Evolutionary conservation across 2,888 invertebrate genomes (phyloP).

Genomic region (Belgica antarctica): DNA sequence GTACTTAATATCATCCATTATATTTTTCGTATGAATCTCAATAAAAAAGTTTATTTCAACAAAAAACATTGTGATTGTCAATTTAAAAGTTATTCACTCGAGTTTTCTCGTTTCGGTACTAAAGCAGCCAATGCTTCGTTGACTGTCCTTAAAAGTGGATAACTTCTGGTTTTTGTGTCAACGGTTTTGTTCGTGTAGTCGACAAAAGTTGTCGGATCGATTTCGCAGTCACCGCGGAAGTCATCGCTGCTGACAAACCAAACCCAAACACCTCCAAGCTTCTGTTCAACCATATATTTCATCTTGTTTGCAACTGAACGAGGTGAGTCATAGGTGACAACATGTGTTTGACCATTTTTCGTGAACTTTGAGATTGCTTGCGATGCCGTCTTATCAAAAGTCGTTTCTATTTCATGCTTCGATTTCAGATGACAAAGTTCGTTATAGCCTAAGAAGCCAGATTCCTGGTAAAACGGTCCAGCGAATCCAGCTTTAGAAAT

Average conservation of each 20-base stretch:
- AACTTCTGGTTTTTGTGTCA: neutral
- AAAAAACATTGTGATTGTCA: too few relatives aligned
- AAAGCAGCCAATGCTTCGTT: too few relatives aligned
- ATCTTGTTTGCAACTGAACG: constrained; percentile 37
- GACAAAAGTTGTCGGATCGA: constrained; percentile 42
- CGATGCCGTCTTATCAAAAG: neutral
- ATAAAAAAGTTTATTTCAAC: too few relatives aligned
- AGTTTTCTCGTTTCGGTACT: too few relatives aligned
- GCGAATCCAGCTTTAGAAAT: neutral
- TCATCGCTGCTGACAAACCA: constrained; percentile 60
- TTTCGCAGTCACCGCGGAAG: constrained; percentile 52
- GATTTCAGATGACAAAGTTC: constrained; percentile 7
- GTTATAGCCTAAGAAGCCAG: constrained; percentile 10
- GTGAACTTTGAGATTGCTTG: constrained; percentile 3
- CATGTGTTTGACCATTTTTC: neutral
- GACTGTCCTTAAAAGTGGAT: constrained; percentile 11
- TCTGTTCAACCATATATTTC: constrained; percentile 50
- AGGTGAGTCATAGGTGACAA: constrained; percentile 22
- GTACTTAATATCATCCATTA: too few relatives aligned
- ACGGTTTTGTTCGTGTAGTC: neutral
- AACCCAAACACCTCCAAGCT: constrained; percentile 57
- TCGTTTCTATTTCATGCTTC: constrained; percentile 4
- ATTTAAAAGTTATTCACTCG: too few relatives aligned
- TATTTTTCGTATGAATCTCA: too few relatives aligned
- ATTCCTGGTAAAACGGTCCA: neutral